Evolutionary conservation across 2,113 vertebrate genomes (phyloP).

Genomic region (Gambusia affinis): DNA sequence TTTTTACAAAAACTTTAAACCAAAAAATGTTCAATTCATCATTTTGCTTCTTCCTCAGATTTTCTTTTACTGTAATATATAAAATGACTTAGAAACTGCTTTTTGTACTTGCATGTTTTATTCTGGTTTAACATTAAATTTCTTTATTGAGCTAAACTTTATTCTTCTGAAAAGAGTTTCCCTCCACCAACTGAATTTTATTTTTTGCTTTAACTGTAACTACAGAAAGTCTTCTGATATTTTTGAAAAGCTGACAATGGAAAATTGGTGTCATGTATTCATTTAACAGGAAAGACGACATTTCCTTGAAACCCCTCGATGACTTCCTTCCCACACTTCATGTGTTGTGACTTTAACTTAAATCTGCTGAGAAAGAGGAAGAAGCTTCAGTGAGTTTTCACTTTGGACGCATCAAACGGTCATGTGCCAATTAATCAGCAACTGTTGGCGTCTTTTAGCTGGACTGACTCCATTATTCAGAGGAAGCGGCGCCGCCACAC

Average conservation of each 20-base stretch:
- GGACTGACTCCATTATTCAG: not conserved
- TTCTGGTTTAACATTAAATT: too few species aligned
- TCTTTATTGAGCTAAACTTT: too few species aligned
- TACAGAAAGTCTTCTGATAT: not conserved
- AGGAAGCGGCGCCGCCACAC: not conserved
- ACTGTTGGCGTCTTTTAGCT: not conserved
- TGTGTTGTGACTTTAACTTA: not conserved
- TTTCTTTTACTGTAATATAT: too few species aligned
- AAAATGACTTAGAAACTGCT: too few species aligned
- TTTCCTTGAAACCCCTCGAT: not conserved
- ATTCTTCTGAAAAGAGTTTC: too few species aligned
- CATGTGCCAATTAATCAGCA: not conserved
- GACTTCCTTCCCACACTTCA: not conserved
- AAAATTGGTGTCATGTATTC: not conserved
- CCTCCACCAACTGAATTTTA: too few species aligned
- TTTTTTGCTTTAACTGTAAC: not conserved
- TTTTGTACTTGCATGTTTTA: too few species aligned
- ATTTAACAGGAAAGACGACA: not conserved
- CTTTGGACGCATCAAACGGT: not conserved
- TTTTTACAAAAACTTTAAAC: too few species aligned
- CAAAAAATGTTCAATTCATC: too few species aligned
- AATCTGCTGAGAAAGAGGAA: not conserved
- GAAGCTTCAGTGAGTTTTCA: not conserved
- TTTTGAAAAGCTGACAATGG: not conserved
- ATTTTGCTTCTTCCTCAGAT: too few species aligned